These are phyloP conservation scores for Alexandromys fortis DNA, from an alignment of 2,113 vertebrate genomes.

Conservation along the genomic window DNA sequence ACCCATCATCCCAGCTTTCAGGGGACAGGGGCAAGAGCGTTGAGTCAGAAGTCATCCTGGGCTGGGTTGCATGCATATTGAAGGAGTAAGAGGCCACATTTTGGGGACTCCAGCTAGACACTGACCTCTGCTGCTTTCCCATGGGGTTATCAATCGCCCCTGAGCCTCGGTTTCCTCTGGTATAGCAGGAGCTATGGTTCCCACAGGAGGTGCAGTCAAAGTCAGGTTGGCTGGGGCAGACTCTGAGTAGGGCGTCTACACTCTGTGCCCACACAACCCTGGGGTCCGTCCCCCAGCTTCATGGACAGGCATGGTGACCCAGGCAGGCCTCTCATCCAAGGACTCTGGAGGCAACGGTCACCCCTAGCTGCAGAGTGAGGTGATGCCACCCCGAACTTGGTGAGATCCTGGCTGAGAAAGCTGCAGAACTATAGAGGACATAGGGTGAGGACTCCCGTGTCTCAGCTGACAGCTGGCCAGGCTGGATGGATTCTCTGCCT, in stretches of 20 bases:
- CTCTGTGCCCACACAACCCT: not conserved
- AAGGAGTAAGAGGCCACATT: not conserved
- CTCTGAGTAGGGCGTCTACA: not conserved
- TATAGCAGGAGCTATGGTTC: not conserved
- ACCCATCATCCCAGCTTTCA: not conserved
- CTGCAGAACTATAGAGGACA: too few species aligned
- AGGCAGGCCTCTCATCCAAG: not conserved
- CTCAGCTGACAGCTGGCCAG: not conserved
- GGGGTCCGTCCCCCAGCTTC: not conserved
- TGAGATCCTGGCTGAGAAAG: not conserved
- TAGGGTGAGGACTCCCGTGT: too few species aligned
- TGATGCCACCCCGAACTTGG: not conserved
- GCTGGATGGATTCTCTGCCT: not conserved
- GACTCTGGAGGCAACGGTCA: not conserved
- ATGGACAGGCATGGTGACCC: not conserved
- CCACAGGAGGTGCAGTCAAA: not conserved
- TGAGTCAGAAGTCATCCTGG: not conserved
- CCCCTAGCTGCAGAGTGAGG: not conserved
- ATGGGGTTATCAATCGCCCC: not conserved
- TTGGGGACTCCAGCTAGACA: not conserved
- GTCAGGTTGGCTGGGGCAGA: not conserved
- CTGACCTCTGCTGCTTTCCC: not conserved
- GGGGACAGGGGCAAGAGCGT: too few species aligned
- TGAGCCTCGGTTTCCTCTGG: not conserved
- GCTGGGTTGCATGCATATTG: not conserved